Conservation (phyloP, 2,888 invertebrate genomes). For the Aromia moschata region DNA sequence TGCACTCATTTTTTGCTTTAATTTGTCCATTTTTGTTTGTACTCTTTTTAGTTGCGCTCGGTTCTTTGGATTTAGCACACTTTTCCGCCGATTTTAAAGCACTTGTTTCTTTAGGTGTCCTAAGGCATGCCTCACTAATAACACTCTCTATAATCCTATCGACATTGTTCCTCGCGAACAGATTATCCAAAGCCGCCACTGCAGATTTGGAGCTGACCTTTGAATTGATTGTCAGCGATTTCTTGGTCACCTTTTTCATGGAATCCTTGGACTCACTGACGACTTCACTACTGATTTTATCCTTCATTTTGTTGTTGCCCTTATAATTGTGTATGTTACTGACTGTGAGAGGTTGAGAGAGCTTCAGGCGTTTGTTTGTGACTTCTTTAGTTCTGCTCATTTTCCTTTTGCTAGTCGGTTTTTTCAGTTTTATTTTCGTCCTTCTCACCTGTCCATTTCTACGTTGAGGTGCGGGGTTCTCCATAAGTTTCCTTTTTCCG, state of each 20-base stretch:
- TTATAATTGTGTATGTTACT: slow-evolving; percentile 52
- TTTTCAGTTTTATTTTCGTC: slow-evolving; percentile 55
- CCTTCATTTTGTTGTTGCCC: slow-evolving; percentile 27
- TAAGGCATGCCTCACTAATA: slow-evolving; percentile 53
- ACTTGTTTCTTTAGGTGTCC: slow-evolving; percentile 47
- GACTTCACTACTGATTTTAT: slow-evolving; percentile 17
- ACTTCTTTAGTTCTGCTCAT: slow-evolving; percentile 43
- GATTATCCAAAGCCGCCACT: slow-evolving; percentile 65
- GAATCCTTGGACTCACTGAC: slow-evolving; percentile 34
- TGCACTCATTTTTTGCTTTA: slow-evolving; percentile 44
- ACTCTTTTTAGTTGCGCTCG: slow-evolving; percentile 39
- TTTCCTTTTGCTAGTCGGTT: slow-evolving; percentile 64
- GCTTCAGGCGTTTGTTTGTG: slow-evolving; percentile 45
- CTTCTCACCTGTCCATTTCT: slow-evolving; percentile 56
- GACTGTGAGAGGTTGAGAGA: slow-evolving; percentile 54
- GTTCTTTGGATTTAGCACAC: slow-evolving; percentile 52
- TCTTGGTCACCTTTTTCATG: slow-evolving; percentile 39
- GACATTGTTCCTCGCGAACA: slow-evolving; percentile 69
- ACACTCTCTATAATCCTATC: slow-evolving; percentile 65
- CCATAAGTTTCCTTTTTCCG: slow-evolving; percentile 63
- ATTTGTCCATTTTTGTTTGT: slow-evolving; percentile 37
- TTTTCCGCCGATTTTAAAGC: slow-evolving; percentile 63
- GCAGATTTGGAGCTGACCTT: slow-evolving; percentile 41
- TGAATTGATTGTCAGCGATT: slow-evolving; percentile 34
- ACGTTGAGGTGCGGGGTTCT: slow-evolving; percentile 54